These are phyloP conservation scores for Cephus spinipes DNA, from an alignment of 2,888 invertebrate genomes.

Conservation along the genomic window DNA sequence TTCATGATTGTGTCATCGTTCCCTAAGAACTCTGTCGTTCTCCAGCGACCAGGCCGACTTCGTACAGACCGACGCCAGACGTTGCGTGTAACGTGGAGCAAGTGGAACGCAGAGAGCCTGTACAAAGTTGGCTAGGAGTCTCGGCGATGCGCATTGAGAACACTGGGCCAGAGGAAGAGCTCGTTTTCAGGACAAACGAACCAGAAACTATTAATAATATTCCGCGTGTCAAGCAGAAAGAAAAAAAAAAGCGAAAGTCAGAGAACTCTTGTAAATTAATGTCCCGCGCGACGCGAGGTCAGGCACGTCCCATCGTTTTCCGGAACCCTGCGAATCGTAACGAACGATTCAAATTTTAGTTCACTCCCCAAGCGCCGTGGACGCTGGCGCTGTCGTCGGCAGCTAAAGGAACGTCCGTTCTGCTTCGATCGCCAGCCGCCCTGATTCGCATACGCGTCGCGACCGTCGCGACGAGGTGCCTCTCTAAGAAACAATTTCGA, in stretches of 20 bases:
- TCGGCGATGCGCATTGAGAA: slow-evolving; percentile 53
- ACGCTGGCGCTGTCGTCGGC: too few relatives aligned
- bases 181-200: slow-evolving; percentile 57
- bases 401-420: neutral
- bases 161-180: slow-evolving; percentile 58
- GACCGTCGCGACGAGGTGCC: neutral
- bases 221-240: slow-evolving; percentile 42
- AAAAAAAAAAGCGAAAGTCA: slow-evolving; percentile 60
- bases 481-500: neutral
- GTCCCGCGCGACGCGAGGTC: slow-evolving; percentile 11
- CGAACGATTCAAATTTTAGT: neutral
- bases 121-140: slow-evolving; percentile 29
- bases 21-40: slow-evolving; percentile 23
- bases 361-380: neutral
- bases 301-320: neutral
- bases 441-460: neutral
- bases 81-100: slow-evolving; percentile 34
- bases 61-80: slow-evolving; percentile 38
- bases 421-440: neutral
- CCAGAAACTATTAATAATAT: slow-evolving; percentile 61
- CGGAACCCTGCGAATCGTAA: neutral
- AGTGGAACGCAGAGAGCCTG: slow-evolving; percentile 36
- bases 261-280: slow-evolving; percentile 18
- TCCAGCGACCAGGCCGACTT: neutral
- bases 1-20: slow-evolving; percentile 60